Evolutionary conservation across 1,140 invertebrate species (phyloP).

Genomic region (Drosophila erecta): DNA sequence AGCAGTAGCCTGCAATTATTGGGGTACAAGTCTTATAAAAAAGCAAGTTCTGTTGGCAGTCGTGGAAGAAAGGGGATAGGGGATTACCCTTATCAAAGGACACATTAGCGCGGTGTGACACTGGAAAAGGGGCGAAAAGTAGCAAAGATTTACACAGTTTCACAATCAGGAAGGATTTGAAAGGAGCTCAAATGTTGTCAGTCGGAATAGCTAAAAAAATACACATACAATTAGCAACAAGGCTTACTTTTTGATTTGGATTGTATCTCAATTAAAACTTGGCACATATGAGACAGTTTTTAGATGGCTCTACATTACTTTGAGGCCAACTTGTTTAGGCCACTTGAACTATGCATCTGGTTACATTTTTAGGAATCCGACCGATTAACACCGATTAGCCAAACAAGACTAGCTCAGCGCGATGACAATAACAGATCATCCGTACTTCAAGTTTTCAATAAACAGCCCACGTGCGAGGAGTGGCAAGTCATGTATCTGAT

Average conservation of each 20-base stretch:
- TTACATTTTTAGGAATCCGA: no score
- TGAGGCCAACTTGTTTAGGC: no score
- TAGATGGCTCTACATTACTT: no score
- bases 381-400: neutral
- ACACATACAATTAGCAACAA: no score
- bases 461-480: constrained; percentile 31
- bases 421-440: constrained; percentile 43
- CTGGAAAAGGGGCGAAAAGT: constrained; percentile 2
- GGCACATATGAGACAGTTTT: no score
- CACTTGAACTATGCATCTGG: neutral
- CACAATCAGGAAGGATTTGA: neutral
- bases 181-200: neutral
- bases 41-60: constrained; percentile 27
- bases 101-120: constrained; percentile 43
- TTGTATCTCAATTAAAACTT: no score
- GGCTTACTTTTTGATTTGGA: no score
- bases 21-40: constrained; percentile 18
- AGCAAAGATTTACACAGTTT: constrained; percentile 19
- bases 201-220: neutral
- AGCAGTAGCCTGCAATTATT: constrained; percentile 1
- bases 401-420: neutral
- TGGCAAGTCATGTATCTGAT: constrained; percentile 60
- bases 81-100: constrained; percentile 41
- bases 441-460: constrained; percentile 25
- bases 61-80: neutral